These are phyloP conservation scores for Jordanella pulchra DNA, from an alignment of 2,797 vertebrate genomes.

Conservation along the genomic window DNA sequence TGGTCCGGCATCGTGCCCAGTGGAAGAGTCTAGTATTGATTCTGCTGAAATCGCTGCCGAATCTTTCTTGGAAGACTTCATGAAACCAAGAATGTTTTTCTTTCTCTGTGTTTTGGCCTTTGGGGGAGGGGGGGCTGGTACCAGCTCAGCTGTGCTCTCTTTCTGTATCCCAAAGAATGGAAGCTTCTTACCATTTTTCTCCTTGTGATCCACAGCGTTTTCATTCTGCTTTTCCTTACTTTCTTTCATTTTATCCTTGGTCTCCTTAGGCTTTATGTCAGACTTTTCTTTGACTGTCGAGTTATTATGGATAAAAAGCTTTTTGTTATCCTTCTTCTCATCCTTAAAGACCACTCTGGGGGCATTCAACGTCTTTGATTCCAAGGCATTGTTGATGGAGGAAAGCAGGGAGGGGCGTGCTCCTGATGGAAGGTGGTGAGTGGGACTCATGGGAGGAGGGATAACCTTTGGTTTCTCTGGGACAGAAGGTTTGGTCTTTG, in stretches of 20 bases:
- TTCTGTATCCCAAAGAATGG: neutral
- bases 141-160: constrained; percentile 46
- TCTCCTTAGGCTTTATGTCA: constrained; percentile 45
- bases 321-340: constrained; percentile 66
- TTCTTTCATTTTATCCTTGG: constrained; percentile 52
- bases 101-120: constrained; percentile 54
- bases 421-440: constrained; percentile 64
- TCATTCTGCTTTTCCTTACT: constrained; percentile 42
- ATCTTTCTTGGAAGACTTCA: constrained; percentile 47
- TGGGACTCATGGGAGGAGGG: constrained; percentile 54
- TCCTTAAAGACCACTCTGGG: constrained; percentile 81
- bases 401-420: constrained; percentile 72
- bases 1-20: constrained; percentile 15
- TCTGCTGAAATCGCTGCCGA: constrained; percentile 9
- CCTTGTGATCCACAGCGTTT: constrained; percentile 39
- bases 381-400: constrained; percentile 69
- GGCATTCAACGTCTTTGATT: constrained; percentile 3
- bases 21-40: constrained; percentile 53
- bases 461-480: constrained; percentile 60
- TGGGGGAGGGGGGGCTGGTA: constrained; percentile 46
- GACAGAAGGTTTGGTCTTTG: constrained; percentile 61
- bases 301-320: constrained; percentile 32
- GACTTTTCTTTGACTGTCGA: constrained; percentile 52
- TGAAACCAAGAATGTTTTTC: constrained; percentile 59
- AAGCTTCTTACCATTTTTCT: constrained; percentile 64